A percentile compares a stretch with the other conserved stretches of the same genome.
Evolutionary conservation across 2,797 vertebrate genomes (phyloP).

Genomic region (Nannoperca australis): DNA sequence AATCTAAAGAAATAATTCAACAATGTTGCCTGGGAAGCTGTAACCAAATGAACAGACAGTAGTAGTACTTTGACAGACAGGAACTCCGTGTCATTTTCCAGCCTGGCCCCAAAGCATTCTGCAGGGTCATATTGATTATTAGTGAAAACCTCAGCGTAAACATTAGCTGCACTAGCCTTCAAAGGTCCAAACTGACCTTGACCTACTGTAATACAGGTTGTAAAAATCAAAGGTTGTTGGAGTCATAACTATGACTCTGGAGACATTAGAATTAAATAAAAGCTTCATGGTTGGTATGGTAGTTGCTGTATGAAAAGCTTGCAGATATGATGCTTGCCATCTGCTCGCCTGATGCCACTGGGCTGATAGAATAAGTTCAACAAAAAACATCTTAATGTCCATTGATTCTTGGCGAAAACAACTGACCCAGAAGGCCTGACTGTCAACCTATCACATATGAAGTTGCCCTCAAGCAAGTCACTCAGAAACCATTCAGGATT

Average conservation of each 20-base stretch:
- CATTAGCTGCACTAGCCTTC: not conserved
- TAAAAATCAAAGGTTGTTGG: not conserved
- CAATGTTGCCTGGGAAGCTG: conserved; percentile 38
- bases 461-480: not conserved
- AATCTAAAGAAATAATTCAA: conserved; percentile 50
- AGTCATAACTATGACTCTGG: not conserved
- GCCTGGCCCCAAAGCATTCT: conserved; percentile 1
- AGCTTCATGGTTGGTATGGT: not conserved
- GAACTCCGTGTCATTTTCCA: not conserved
- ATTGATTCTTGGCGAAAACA: conserved; percentile 1
- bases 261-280: not conserved
- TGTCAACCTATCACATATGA: not conserved
- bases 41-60: conserved; percentile 55
- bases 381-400: not conserved
- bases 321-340: conserved; percentile 2
- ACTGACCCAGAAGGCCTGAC: not conserved
- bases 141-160: not conserved
- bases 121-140: not conserved
- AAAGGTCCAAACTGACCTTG: not conserved
- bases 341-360: conserved; percentile 2
- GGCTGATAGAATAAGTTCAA: not conserved
- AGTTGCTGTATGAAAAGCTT: not conserved
- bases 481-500: not conserved
- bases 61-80: conserved; percentile 41
- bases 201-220: not conserved